Base-by-base conservation (phyloP, 2,113 vertebrate species). In the Tychaedon coryphoeus region DNA sequence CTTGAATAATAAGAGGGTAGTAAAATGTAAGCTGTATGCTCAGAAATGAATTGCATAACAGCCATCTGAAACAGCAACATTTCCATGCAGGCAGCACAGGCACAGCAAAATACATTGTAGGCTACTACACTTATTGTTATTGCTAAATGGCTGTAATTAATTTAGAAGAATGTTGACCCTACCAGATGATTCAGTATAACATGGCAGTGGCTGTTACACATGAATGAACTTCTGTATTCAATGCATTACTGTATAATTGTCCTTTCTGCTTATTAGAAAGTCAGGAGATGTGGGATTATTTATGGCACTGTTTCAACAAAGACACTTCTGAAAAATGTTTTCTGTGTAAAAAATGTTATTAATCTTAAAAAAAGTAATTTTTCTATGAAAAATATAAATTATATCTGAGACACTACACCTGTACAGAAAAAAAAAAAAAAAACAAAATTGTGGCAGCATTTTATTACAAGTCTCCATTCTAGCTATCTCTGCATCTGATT, bases 121-220 rank as follows among this genome's bases (percentile, higher is more conserved):
- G 43, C 64, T 66, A 40, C 86, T 82, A 53, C 34, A 45, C 31
- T 58, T 89, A 93, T 57, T 96, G 86, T 94, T 95, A 96, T 91
- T 95, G 83, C 90, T 96, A 90, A 97, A 92, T 67, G 80, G 69
- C 54, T 94, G 69, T 90, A 96, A 97, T 95, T 98, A 96, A 97
- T 96, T 98, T 94, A 95, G 82, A 95, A 77, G 75, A 90, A 91
- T 64, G 78, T 86, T 94, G 91, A 92, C 92, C 88, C 47, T 77
- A 82, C 20, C 78, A 92, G 75, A 84, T 96, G 70, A 85, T 91
- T 94, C 81, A 77, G 62, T 92, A 76, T 80, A 88, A 67, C 57
- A 80, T 73, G 93, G 86, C n/a, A 40, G 23, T 29, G 19, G 64
- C n/a, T 56, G 60, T 80, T 93, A 76, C 65, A 62, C 79, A 78